Percentiles rank a stretch among this genome's conserved stretches.
phyloP scores from a whole-genome alignment of 2,888 invertebrate species.

The Tanaodytes sp. region DNA sequence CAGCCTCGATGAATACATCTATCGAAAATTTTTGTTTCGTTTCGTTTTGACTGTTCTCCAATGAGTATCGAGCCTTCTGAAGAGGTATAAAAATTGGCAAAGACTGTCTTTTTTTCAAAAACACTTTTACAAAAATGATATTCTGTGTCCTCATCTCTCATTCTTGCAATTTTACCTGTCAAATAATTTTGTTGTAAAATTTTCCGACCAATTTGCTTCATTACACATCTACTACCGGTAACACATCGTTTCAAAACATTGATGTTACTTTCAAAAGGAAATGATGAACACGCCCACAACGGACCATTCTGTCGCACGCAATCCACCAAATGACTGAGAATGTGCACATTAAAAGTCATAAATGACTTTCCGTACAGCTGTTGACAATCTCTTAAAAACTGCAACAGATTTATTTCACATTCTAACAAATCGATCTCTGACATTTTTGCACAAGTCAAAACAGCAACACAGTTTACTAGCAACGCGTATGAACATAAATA shows the following conservation, averaged over 20 bases:
- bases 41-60: too few species aligned
- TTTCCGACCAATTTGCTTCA: conserved; percentile 14
- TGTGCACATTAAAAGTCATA: conserved; percentile 49
- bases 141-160: conserved; percentile 1
- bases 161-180: background rate
- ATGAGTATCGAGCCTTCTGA: too few species aligned
- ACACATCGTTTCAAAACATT: conserved; percentile 21
- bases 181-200: background rate
- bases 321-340: conserved; percentile 25
- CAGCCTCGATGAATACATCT: too few species aligned
- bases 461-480: conserved; percentile 20
- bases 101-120: background rate
- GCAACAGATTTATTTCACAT: conserved; percentile 32
- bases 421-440: conserved; percentile 23
- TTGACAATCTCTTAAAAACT: conserved; percentile 41
- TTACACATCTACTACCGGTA: conserved; percentile 23
- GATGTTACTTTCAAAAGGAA: conserved; percentile 40
- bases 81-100: background rate
- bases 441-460: conserved; percentile 20
- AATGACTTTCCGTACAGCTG: conserved; percentile 24
- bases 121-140: conserved; percentile 3
- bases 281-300: conserved; percentile 45
- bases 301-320: conserved; percentile 44
- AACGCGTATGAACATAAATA: background rate
- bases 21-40: too few species aligned